Percentiles rank a stretch among this genome's conserved stretches.
phyloP scores from a whole-genome alignment of 2,113 vertebrate species.

The Vireo altiloquus region DNA sequence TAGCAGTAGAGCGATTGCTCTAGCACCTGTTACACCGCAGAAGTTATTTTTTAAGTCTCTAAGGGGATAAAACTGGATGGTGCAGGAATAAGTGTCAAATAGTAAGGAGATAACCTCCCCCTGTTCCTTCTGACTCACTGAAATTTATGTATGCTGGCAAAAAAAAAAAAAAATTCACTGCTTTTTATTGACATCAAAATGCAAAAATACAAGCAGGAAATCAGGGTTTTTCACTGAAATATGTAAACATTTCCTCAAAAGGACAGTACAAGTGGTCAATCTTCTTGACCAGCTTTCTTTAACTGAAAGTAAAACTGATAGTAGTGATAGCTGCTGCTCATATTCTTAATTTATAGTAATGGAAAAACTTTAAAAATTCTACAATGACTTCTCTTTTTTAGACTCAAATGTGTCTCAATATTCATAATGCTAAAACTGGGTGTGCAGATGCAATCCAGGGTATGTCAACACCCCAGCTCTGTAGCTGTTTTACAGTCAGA shows the following conservation, averaged over 20 bases:
- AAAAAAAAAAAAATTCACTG: neutral
- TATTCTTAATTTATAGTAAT: neutral
- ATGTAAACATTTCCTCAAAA: neutral
- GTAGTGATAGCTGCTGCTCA: neutral
- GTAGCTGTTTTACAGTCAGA: neutral
- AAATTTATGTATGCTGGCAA: neutral
- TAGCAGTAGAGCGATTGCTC: neutral
- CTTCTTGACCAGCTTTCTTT: neutral
- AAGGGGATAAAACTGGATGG: neutral
- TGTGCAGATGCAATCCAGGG: neutral
- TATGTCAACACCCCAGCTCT: neutral
- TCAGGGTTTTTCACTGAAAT: neutral
- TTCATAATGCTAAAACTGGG: neutral
- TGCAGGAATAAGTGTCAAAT: neutral
- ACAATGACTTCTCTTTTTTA: neutral
- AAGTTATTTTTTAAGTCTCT: neutral
- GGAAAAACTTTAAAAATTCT: neutral
- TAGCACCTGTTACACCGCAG: neutral
- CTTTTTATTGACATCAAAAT: neutral
- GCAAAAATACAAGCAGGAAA: neutral
- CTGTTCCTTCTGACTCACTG: neutral
- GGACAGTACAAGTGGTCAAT: neutral
- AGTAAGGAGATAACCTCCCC: neutral
- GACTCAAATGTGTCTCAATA: neutral
- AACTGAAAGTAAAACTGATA: neutral